These are phyloP conservation scores for Eremobia ochroleuca DNA, from an alignment of 2,888 invertebrate genomes.

Conservation along the genomic window DNA sequence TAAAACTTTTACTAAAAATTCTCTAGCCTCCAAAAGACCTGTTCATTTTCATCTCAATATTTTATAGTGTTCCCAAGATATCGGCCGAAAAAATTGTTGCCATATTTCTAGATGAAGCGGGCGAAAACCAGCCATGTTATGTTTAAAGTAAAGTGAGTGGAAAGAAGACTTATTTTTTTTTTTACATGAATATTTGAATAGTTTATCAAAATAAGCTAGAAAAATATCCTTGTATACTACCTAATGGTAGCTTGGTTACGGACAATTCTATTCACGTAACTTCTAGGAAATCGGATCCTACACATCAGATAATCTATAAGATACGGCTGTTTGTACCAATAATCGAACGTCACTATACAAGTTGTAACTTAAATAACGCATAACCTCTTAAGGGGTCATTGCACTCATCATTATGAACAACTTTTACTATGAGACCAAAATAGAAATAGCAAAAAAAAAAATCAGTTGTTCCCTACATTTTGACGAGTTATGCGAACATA, in stretches of 20 bases:
- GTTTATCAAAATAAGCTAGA: slow-evolving; percentile 24
- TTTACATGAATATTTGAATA: slow-evolving; percentile 29
- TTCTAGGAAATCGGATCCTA: background rate
- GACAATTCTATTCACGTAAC: background rate
- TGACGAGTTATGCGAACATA: too few relatives aligned
- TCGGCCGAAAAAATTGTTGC: slow-evolving; percentile 42
- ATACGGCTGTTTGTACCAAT: background rate
- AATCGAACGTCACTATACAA: background rate
- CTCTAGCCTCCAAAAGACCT: slow-evolving; percentile 17
- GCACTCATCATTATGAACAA: too few relatives aligned
- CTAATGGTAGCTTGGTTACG: background rate
- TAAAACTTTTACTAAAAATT: slow-evolving; percentile 16
- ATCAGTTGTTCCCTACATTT: too few relatives aligned
- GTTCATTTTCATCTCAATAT: slow-evolving; percentile 53
- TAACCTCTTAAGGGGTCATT: too few relatives aligned
- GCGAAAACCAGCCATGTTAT: slow-evolving; percentile 18
- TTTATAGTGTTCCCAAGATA: slow-evolving; percentile 47
- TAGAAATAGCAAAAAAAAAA: too few relatives aligned
- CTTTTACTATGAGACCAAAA: too few relatives aligned
- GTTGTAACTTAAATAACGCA: too few relatives aligned
- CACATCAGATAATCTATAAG: background rate
- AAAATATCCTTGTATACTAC: slow-evolving; percentile 6
- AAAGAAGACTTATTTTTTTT: slow-evolving; percentile 24
- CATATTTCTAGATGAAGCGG: slow-evolving; percentile 18
- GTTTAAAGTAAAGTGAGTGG: slow-evolving; percentile 45